Evolutionary conservation across 1,140 invertebrate species (phyloP).

Genomic region (Sarcophaga bullata): DNA sequence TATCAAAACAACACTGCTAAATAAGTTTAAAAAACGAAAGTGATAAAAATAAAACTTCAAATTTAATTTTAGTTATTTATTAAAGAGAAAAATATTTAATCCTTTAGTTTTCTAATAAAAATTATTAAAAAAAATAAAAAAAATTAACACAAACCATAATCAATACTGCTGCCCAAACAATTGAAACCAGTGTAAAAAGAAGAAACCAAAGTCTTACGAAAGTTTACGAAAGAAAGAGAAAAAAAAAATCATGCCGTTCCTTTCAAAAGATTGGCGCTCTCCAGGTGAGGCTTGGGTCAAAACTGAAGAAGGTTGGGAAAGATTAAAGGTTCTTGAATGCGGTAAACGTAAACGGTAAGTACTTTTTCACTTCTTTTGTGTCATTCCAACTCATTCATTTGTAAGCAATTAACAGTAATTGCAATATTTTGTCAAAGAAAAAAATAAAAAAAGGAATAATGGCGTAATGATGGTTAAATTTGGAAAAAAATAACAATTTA

Average conservation of each 20-base stretch:
- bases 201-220: background rate
- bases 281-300: slow-evolving; percentile 98
- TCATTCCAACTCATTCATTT: too few species aligned
- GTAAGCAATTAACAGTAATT: too few species aligned
- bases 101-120: slow-evolving; percentile 14
- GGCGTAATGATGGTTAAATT: too few species aligned
- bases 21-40: slow-evolving; percentile 32
- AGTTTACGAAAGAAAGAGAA: slow-evolving; percentile 1
- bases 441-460: too few species aligned
- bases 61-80: background rate
- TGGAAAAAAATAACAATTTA: too few species aligned
- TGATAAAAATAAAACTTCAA: slow-evolving; percentile 13
- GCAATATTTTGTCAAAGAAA: too few species aligned
- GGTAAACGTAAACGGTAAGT: slow-evolving; percentile 71
- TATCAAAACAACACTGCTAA: slow-evolving; percentile 11
- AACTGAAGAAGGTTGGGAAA: slow-evolving; percentile 95
- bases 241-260: slow-evolving; percentile 89
- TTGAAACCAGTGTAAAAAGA: slow-evolving; percentile 11
- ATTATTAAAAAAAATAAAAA: slow-evolving; percentile 39
- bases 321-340: slow-evolving; percentile 90
- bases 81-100: background rate
- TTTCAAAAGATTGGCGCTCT: slow-evolving; percentile 92
- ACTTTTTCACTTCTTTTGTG: background rate
- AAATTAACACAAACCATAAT: background rate
- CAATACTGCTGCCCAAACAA: slow-evolving; percentile 1